Evolutionary conservation across 2,888 invertebrate species (phyloP).

Genomic region (Conops quadrifasciatus): DNA sequence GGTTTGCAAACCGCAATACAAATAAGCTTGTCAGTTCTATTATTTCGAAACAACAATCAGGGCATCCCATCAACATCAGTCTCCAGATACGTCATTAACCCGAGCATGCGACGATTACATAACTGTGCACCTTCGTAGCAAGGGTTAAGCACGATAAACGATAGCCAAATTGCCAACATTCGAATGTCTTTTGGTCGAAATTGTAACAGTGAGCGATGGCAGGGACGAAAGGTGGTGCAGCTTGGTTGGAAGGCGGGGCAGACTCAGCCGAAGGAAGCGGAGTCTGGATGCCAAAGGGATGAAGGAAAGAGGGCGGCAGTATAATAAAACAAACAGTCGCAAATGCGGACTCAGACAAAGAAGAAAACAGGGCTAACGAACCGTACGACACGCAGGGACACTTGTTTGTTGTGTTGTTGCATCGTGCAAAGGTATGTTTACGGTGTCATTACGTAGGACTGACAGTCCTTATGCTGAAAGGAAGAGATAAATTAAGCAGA

Average conservation of each 20-base stretch:
- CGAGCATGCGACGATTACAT: background rate
- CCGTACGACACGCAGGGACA: background rate
- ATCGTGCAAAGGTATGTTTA: background rate
- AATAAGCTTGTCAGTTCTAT: background rate
- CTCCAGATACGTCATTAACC: background rate
- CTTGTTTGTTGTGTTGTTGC: background rate
- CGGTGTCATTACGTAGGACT: background rate
- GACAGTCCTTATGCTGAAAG: background rate
- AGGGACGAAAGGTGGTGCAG: background rate
- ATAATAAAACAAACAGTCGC: background rate
- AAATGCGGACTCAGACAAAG: background rate
- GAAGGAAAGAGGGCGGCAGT: background rate
- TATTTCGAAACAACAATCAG: background rate
- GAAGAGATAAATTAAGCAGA: background rate
- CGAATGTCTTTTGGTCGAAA: slow-evolving; percentile 16
- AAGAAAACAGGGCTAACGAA: background rate
- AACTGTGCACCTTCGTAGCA: background rate
- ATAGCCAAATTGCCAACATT: slow-evolving; percentile 21
- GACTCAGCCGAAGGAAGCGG: background rate
- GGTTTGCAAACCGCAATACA: background rate
- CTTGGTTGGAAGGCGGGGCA: no score
- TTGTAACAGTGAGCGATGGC: background rate
- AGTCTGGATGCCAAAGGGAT: background rate
- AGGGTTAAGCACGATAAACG: slow-evolving; percentile 27
- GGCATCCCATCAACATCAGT: background rate